phyloP scores from a whole-genome alignment of 2,797 vertebrate genomes.

The Notoglanidium macrostoma region DNA sequence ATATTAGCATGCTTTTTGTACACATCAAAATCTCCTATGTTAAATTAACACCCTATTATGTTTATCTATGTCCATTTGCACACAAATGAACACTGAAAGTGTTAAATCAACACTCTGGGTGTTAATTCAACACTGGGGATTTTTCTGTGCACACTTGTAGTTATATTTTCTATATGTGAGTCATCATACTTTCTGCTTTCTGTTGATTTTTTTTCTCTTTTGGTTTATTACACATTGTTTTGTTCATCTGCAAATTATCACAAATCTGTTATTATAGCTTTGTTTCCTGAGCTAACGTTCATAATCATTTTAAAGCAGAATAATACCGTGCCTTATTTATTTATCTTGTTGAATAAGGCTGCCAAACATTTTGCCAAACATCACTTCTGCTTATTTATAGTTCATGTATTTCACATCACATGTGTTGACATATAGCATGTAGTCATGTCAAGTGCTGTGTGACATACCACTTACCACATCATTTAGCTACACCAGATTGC shows the following conservation, averaged over 20 bases:
- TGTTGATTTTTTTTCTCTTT: neutral
- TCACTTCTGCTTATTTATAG: conserved; percentile 27
- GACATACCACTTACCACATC: neutral
- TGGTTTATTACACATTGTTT: neutral
- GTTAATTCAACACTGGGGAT: neutral
- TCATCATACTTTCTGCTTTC: neutral
- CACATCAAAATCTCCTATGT: neutral
- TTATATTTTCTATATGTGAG: neutral
- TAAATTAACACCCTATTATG: neutral
- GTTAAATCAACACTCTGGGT: too few relatives aligned
- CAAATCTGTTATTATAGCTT: neutral
- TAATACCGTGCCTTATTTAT: conserved; percentile 50
- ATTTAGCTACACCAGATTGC: neutral
- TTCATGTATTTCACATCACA: neutral
- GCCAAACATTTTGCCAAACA: conserved; percentile 14
- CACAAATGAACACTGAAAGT: neutral
- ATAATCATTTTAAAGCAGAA: conserved; percentile 12
- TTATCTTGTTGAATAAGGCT: conserved; percentile 44
- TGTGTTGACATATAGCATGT: neutral
- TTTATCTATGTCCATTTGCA: neutral
- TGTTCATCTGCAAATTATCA: neutral
- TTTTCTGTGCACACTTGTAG: neutral
- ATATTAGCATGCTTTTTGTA: neutral
- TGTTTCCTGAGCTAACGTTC: neutral
- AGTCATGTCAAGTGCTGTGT: neutral